A percentile compares a stretch with the other conserved stretches of the same genome.
Conservation (phyloP, 23 tunicate species). For the Diplosoma virens region DNA sequence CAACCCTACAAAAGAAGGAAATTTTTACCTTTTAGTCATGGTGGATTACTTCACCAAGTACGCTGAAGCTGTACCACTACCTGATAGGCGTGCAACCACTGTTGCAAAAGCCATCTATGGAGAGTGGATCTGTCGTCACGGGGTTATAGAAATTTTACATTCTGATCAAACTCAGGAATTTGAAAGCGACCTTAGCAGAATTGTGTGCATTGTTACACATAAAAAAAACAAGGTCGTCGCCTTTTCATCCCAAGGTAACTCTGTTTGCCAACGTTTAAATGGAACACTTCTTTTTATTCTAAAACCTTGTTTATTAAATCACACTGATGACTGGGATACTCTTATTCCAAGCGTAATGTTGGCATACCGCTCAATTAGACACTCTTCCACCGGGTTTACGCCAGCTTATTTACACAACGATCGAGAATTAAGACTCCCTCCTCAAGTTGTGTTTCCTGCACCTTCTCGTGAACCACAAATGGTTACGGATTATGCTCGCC, state of each 20-base stretch:
- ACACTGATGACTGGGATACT: background rate
- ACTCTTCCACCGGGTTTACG: slow-evolving; percentile 2
- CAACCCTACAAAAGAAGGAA: background rate
- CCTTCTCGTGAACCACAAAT: background rate
- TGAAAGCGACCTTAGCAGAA: background rate
- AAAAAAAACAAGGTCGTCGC: background rate
- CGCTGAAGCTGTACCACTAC: background rate
- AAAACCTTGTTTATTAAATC: background rate
- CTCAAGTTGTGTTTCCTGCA: slow-evolving; percentile 7
- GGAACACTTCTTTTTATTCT: background rate
- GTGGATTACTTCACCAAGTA: background rate
- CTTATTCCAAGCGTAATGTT: background rate
- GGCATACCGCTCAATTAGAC: slow-evolving; percentile 1
- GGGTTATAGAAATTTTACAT: slow-evolving; percentile 5
- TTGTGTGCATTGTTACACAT: background rate
- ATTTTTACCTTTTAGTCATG: background rate
- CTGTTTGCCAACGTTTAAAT: background rate
- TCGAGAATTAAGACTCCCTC: background rate
- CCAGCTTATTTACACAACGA: background rate
- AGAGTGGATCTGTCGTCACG: background rate
- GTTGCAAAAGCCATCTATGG: background rate
- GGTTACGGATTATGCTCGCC: background rate
- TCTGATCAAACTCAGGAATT: slow-evolving; percentile 11
- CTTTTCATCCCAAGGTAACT: slow-evolving; percentile 5
- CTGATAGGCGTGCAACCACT: background rate